Percentiles rank a stretch among this genome's conserved stretches.
Conservation (phyloP, 1,140 invertebrate species). For the Drosophila micromelanica region DNA sequence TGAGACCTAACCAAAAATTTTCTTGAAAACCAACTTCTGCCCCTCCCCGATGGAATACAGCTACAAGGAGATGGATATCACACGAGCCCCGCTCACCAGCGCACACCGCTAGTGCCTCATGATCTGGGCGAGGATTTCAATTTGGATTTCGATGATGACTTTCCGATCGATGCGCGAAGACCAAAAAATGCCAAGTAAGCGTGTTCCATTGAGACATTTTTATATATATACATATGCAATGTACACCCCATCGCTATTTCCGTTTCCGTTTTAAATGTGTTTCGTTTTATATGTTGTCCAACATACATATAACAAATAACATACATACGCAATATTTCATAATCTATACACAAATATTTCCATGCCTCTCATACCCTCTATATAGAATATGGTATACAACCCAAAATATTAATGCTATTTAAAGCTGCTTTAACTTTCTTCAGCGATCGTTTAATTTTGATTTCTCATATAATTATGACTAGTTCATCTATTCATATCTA, state of each 20-base stretch:
- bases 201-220: constrained; percentile 55
- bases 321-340: background rate
- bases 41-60: constrained; percentile 80
- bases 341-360: background rate
- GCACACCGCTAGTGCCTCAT: constrained; percentile 88
- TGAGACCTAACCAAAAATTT: constrained; percentile 8
- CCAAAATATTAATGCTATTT: background rate
- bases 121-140: constrained; percentile 86
- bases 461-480: background rate
- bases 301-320: background rate
- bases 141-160: constrained; percentile 85
- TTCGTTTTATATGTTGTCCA: constrained; percentile 15
- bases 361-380: background rate
- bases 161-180: constrained; percentile 83
- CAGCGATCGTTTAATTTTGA: background rate
- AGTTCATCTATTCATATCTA: background rate
- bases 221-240: constrained; percentile 2
- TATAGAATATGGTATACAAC: background rate
- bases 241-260: background rate
- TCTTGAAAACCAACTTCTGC: background rate
- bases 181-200: constrained; percentile 96
- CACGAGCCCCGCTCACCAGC: constrained; percentile 91
- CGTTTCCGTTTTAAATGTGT: constrained; percentile 16
- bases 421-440: background rate
- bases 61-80: constrained; percentile 92